Evolutionary conservation across 2,888 invertebrate species (phyloP).

Genomic region (Conistra vaccinii): DNA sequence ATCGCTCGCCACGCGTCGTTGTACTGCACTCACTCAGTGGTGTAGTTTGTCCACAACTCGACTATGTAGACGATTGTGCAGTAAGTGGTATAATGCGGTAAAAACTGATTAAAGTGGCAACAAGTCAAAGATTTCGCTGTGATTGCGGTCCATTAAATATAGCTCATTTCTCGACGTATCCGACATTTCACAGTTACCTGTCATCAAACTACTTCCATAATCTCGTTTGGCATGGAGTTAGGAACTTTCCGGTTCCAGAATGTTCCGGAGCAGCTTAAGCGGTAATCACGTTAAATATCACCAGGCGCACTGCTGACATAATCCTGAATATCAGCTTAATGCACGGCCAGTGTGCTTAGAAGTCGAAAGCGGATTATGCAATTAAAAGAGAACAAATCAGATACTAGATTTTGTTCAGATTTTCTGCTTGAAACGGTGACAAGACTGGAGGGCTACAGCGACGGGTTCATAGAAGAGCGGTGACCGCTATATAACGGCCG

Average conservation of each 20-base stretch:
- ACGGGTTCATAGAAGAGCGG: too few relatives aligned
- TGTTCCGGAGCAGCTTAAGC: constrained; percentile 28
- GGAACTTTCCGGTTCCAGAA: constrained; percentile 42
- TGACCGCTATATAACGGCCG: too few relatives aligned
- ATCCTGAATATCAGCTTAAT: constrained; percentile 42
- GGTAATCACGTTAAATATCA: constrained; percentile 46
- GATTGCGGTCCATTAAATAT: too few relatives aligned
- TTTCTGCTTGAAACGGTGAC: background rate
- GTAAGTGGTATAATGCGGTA: too few relatives aligned
- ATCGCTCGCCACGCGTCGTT: too few relatives aligned
- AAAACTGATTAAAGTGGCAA: background rate
- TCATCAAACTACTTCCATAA: constrained; percentile 10
- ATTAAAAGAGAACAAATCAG: background rate
- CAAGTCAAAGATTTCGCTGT: background rate
- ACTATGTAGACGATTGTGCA: too few relatives aligned
- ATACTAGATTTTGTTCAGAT: background rate
- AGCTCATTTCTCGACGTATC: too few relatives aligned
- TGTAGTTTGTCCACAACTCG: too few relatives aligned
- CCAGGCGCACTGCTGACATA: constrained; percentile 31
- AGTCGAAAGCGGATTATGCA: constrained; percentile 1
- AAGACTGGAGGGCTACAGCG: background rate
- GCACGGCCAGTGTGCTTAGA: constrained; percentile 20
- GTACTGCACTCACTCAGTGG: too few relatives aligned
- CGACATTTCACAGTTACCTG: constrained; percentile 7
- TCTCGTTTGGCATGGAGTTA: constrained; percentile 31